phyloP scores from a whole-genome alignment of 37 sponge, comb jelly and placozoan species.

The Diacarnus erythraeanus region DNA sequence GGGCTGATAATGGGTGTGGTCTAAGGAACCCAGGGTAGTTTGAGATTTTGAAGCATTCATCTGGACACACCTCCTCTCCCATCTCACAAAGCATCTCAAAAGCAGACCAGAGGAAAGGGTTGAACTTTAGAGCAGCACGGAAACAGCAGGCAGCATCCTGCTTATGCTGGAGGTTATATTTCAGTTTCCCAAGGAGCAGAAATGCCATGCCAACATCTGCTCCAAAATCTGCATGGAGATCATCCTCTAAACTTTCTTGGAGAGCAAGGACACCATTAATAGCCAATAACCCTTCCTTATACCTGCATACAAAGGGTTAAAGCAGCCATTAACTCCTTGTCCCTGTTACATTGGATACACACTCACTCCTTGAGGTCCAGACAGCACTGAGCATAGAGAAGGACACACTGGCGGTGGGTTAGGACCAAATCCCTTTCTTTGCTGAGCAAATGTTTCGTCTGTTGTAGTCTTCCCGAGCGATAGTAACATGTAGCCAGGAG shows the following conservation, averaged over 20 bases:
- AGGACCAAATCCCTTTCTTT: conserved; percentile 8
- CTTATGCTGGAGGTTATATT: conserved; percentile 46
- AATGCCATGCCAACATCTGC: conserved; percentile 67
- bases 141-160: conserved; percentile 66
- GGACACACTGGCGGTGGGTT: conserved; percentile 50
- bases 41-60: conserved; percentile 60
- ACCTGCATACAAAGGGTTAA: conserved; percentile 10
- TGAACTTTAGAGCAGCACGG: conserved; percentile 62
- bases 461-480: conserved; percentile 60
- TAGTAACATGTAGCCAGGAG: conserved; percentile 90
- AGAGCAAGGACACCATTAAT: conserved; percentile 47
- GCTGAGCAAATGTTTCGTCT: conserved; percentile 72
- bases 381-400: conserved; percentile 86
- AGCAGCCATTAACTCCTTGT: background rate
- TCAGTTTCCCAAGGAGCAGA: conserved; percentile 63
- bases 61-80: conserved; percentile 21
- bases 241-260: conserved; percentile 38
- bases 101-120: conserved; percentile 90
- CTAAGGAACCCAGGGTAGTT: conserved; percentile 63
- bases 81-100: conserved; percentile 72
- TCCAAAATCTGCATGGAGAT: conserved; percentile 23
- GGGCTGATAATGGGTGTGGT: background rate
- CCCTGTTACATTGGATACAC: too few species aligned
- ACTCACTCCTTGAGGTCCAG: conserved; percentile 75
- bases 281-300: conserved; percentile 34